Base-by-base conservation (phyloP, 2,888 invertebrate species). In the Heliconius erato region DNA sequence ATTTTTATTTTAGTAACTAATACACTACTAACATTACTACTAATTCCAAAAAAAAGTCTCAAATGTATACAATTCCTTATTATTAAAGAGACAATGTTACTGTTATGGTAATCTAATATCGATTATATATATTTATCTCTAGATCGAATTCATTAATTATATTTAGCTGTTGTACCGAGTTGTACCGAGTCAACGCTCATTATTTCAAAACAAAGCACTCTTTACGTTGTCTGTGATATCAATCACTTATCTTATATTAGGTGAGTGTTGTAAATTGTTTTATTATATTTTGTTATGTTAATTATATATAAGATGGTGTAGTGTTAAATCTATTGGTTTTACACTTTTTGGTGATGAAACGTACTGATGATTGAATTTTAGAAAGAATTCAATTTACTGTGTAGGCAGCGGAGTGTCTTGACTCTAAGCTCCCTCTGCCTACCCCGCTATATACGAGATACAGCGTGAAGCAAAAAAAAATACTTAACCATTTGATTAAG, bases 161-260 rank as follows among this genome's bases (percentile, higher is more conserved):
- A 91, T 91, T 91, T 90, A 80, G 76, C 67, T 69, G 54, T 68
- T 28, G 28, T 28, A 28, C 1, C 28, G 1, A 28, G 28, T 28
- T 28, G 68, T 80, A 80, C 59, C 90, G 91, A 90, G 89, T 92
- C 91, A 92, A 91, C 92, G 92, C 92, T 93, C 91, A 92, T 93
- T 94, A 93, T 91, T 91, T 89, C 86, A 89, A 90, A 92, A 92
- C 91, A 93, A 93, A 92, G 92, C 91, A 91, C 89, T 89, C 89
- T 90, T 91, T 91, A 91, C 88, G 89, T 90, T 90, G 90, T 91
- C 89, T 88, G 63, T 84, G 87, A 90, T 89, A 87, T 86, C 89
- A 88, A 86, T 91, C 92, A 94, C 93, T 93, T 93, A 94, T 94
- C 93, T 93, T 88, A 54, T 19, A 68, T 69, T 63, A 80, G 35